A percentile compares a stretch with the other conserved stretches of the same genome.
Evolutionary conservation across 2,113 vertebrate genomes (phyloP).

Genomic region (Reinhardtius hippoglossoides): DNA sequence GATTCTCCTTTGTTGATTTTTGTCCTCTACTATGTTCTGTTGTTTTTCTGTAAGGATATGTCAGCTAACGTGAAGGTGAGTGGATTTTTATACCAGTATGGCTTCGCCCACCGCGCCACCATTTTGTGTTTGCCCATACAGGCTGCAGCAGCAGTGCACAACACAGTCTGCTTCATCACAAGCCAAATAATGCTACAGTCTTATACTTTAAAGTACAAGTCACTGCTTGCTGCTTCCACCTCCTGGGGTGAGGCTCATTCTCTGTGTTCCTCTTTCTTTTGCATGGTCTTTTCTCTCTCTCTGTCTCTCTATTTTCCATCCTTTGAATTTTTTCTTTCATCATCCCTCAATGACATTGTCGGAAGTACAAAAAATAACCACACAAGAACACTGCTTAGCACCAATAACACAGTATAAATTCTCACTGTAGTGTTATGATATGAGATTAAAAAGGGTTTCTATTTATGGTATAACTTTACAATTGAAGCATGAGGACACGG

Average conservation of each 20-base stretch:
- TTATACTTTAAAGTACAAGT: slow-evolving; percentile 31
- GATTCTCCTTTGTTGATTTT: slow-evolving; percentile 62
- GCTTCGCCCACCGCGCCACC: slow-evolving; percentile 55
- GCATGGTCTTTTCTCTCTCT: slow-evolving; percentile 39
- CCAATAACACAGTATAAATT: not conserved
- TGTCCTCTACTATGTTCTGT: slow-evolving; percentile 75
- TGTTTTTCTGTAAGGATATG: slow-evolving; percentile 78
- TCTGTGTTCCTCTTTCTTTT: slow-evolving; percentile 18
- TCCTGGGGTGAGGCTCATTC: slow-evolving; percentile 27
- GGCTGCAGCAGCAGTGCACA: slow-evolving; percentile 50
- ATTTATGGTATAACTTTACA: not conserved
- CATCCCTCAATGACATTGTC: not conserved
- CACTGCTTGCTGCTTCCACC: slow-evolving; percentile 66
- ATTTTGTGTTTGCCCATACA: slow-evolving; percentile 49
- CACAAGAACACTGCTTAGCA: not conserved
- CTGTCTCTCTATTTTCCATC: not conserved
- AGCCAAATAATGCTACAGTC: slow-evolving; percentile 44
- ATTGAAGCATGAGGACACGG: not conserved
- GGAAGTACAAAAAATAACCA: not conserved
- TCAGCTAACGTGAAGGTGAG: slow-evolving; percentile 82
- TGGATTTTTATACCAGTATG: slow-evolving; percentile 62
- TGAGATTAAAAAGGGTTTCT: not conserved
- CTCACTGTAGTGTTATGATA: not conserved
- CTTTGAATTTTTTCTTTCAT: not conserved
- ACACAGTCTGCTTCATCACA: slow-evolving; percentile 55